phyloP scores from a whole-genome alignment of 2,113 vertebrate species.

The Coptodon bakossiorum region DNA sequence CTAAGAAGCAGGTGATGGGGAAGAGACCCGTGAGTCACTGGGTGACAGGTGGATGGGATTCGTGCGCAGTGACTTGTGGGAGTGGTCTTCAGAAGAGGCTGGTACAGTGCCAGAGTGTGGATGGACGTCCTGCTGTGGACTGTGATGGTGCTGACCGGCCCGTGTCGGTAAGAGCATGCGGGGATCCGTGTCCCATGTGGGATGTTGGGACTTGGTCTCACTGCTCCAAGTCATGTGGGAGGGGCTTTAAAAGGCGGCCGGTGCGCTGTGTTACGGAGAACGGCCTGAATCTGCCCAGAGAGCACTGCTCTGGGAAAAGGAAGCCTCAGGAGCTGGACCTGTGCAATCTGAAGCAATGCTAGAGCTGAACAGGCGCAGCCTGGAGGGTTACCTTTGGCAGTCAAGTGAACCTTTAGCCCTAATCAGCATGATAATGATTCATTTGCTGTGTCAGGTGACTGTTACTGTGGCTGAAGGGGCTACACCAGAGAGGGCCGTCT shows the following conservation, averaged over 20 bases:
- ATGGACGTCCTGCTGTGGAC: constrained; percentile 66
- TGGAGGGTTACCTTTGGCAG: neutral
- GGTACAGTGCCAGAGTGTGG: constrained; percentile 79
- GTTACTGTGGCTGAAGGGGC: neutral
- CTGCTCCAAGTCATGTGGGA: constrained; percentile 90
- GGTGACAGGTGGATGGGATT: constrained; percentile 82
- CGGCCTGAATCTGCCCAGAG: constrained; percentile 76
- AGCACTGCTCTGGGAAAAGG: constrained; percentile 81
- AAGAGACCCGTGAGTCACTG: constrained; percentile 73
- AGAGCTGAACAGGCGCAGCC: constrained; percentile 13
- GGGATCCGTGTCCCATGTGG: constrained; percentile 88
- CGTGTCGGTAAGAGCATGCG: constrained; percentile 72
- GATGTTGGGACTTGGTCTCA: constrained; percentile 81
- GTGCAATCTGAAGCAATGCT: constrained; percentile 82
- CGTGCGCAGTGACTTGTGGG: constrained; percentile 83
- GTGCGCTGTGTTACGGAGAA: constrained; percentile 72
- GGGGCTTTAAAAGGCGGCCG: constrained; percentile 84
- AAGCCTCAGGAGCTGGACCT: constrained; percentile 98
- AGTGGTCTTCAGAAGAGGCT: constrained; percentile 80
- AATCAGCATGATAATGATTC: neutral
- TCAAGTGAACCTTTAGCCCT: neutral
- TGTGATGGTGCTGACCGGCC: constrained; percentile 76
- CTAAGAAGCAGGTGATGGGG: constrained; percentile 65
- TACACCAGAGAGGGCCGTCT: neutral
- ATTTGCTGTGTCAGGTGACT: neutral